A percentile compares a stretch with the other conserved stretches of the same genome.
Evolutionary conservation across 2,113 vertebrate species (phyloP).

Genomic region (Pterocles gutturalis): DNA sequence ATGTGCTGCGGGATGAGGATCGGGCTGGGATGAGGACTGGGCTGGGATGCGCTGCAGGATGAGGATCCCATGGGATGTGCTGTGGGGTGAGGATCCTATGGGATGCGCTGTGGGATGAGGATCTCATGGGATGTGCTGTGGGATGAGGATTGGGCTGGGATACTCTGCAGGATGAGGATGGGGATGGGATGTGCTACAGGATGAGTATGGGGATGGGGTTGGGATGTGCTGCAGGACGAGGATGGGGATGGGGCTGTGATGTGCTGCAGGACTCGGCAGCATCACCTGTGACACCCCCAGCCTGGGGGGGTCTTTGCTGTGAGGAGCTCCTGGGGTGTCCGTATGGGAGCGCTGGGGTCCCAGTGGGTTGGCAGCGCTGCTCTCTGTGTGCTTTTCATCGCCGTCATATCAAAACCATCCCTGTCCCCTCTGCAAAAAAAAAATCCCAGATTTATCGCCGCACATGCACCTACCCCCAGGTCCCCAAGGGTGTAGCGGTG

Average conservation of each 20-base stretch:
- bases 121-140: background rate
- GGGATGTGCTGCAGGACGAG: background rate
- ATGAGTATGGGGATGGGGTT: too few relatives aligned
- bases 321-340: background rate
- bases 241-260: background rate
- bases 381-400: background rate
- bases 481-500: fast-evolving
- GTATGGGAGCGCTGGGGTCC: background rate
- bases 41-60: background rate
- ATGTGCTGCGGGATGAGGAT: background rate
- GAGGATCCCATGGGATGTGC: background rate
- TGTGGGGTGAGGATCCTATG: background rate
- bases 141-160: background rate
- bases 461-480: fast-evolving
- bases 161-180: background rate
- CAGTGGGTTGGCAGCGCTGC: background rate
- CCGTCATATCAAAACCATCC: fast-evolving
- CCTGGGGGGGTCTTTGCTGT: fast-evolving
- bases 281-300: background rate
- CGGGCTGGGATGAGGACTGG: too few relatives aligned
- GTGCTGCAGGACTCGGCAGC: background rate
- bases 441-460: background rate
- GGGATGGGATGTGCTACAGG: too few relatives aligned
- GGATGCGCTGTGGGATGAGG: background rate
- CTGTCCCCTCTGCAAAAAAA: background rate